These are phyloP conservation scores for Trogon melanurus DNA, from an alignment of 2,113 vertebrate species.

Conservation along the genomic window DNA sequence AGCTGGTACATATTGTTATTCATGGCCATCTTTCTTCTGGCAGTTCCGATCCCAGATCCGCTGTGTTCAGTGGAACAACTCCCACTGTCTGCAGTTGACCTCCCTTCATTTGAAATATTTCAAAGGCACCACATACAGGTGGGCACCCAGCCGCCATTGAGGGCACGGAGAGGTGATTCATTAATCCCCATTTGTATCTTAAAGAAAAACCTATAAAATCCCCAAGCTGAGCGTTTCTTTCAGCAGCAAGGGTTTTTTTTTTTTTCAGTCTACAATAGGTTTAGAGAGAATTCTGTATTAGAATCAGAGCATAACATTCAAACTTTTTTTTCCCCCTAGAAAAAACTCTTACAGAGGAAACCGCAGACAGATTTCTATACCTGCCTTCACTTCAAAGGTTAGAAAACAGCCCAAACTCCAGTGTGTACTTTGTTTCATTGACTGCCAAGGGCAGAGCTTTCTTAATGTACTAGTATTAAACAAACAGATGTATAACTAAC, in stretches of 20 bases:
- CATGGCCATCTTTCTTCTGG: background rate
- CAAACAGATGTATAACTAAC: background rate
- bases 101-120: background rate
- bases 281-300: background rate
- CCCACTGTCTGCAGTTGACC: background rate
- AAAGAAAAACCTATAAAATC: background rate
- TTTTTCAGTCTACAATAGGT: background rate
- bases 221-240: background rate
- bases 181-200: background rate
- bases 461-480: background rate
- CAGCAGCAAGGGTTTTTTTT: background rate
- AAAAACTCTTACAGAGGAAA: background rate
- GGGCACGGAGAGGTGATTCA: background rate
- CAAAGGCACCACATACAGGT: background rate
- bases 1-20: background rate
- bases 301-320: background rate
- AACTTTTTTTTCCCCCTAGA: background rate
- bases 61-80: background rate
- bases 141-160: background rate
- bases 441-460: background rate
- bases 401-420: background rate
- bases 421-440: background rate
- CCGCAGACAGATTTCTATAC: background rate
- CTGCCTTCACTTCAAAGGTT: background rate
- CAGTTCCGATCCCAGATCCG: background rate